Evolutionary conservation across 23 tunicate genomes (phyloP), one percentile per base, ranked within the genome.

Genomic region (Corella eumyota): DNA sequence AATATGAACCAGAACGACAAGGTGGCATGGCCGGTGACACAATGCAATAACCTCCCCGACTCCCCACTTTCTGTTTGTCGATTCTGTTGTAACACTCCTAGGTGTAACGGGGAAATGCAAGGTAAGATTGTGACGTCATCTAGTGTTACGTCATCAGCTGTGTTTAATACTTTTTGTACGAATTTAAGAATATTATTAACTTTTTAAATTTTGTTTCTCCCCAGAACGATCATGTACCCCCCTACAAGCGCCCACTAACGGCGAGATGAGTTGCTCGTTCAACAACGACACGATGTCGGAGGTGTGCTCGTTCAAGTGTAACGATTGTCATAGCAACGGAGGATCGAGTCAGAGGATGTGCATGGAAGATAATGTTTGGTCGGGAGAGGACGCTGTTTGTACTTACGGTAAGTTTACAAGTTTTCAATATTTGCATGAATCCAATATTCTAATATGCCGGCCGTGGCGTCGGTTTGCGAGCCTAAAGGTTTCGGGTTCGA

Each of bases 61-160:
- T 52, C 70, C 2, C 83, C 83, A 5, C 25, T 76, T 49, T 76
- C 66, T 19, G 83, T 76, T 2, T 76, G 83, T 40, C 38, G 83
- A 58, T 68, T 58, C 46, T 76, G 83, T 61, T 76, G 83, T 60
- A 54, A 45, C 25, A 70, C 69, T 29, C 48, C 83, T 26, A 61
- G 74, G 17, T 76, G 83, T 34, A 76, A 76, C 33, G 62, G 67
- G 11, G 60, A 76, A 25, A 45, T 67, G 25, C 63, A 67, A 1
- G 66, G 83, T 76, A 48, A 75, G 72, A 31, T 37, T 34, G 21
- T n/a, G n/a, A n/a, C n/a, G n/a, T n/a, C n/a, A n/a, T n/a, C n/a
- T n/a, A n/a, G n/a, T n/a, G n/a, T n/a, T n/a, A n/a, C n/a, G n/a
- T n/a, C n/a, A n/a, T n/a, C n/a, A n/a, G n/a, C n/a, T n/a, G n/a